Conservation (phyloP, 2,888 invertebrate species). For the Apantesis nais region DNA sequence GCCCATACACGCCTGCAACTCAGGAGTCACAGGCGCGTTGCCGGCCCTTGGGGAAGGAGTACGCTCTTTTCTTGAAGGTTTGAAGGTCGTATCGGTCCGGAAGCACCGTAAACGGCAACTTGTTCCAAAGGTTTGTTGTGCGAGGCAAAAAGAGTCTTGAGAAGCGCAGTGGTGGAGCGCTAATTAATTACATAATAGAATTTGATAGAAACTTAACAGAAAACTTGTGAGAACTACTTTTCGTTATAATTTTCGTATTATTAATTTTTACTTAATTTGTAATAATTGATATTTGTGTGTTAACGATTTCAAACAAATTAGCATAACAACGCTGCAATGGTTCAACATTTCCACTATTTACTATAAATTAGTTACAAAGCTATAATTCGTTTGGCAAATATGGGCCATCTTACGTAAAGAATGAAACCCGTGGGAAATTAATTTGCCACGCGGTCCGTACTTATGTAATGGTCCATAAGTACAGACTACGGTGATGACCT, state of each 20-base stretch:
- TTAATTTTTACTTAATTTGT: not conserved
- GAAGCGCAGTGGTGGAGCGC: too few relatives aligned
- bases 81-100: too few relatives aligned
- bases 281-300: not conserved
- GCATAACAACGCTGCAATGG: constrained; percentile 37
- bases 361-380: constrained; percentile 53
- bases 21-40: too few relatives aligned
- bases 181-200: too few relatives aligned
- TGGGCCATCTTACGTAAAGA: constrained; percentile 33
- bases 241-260: not conserved
- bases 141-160: too few relatives aligned
- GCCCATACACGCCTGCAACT: too few relatives aligned
- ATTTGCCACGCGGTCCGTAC: constrained; percentile 37
- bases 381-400: constrained; percentile 60
- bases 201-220: not conserved
- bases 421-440: constrained; percentile 53
- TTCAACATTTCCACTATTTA: constrained; percentile 57
- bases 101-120: too few relatives aligned
- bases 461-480: not conserved
- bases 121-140: too few relatives aligned
- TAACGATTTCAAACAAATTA: constrained; percentile 37
- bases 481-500: constrained; percentile 32
- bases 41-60: too few relatives aligned
- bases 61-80: too few relatives aligned
- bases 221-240: not conserved